Evolutionary conservation across 2,888 invertebrate species (phyloP), one percentile per base, ranked within the genome.

Genomic region (Marasmarcha lunaedactyla): DNA sequence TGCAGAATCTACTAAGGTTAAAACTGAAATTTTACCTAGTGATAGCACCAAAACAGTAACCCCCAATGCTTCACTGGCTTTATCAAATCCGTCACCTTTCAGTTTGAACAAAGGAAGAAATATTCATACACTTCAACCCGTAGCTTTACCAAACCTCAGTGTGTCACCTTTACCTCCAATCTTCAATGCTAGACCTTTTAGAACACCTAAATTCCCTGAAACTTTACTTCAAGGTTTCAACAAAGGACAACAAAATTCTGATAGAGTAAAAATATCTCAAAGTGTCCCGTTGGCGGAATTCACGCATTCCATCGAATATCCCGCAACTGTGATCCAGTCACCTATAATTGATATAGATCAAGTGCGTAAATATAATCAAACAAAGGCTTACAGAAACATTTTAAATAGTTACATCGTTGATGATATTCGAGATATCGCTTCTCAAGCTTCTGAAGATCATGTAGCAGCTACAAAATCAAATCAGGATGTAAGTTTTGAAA

Each of bases 261-360:
- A 63, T 39, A 76, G 81, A 47, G 71, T 88, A 7, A 83, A 88
- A 52, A 71, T 89, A 14, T 66, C 86, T 36, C 87, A 88, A 52
- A 90, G 91, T 55, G 78, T 91, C 38, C 88, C 89, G 33, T 52
- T 92, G 4, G 87, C 87, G 2, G 89, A 90, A 55, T 91, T 86
- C 52, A 77, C 90, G 1, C 88, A 90, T 33, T 89, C 90, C 1
- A 81, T 91, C 33, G 90, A 91, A 49, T 90, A 91, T 63, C 90
- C 92, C 7, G 85, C 90, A 33, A 89, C 89, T 48, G 85, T 88
- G 39, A 86, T 91, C 42, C 88, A 91, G 52, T 88, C 93, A 11
- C 89, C 90, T 12, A 55, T 89, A n/a, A 79, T 89, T 40, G 90
- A 90, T 52, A 69, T 89, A 33, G 81, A 84, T 38, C 57, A 71